Evolutionary conservation across 1,140 invertebrate genomes (phyloP).

Genomic region (Centruroides vittatus): DNA sequence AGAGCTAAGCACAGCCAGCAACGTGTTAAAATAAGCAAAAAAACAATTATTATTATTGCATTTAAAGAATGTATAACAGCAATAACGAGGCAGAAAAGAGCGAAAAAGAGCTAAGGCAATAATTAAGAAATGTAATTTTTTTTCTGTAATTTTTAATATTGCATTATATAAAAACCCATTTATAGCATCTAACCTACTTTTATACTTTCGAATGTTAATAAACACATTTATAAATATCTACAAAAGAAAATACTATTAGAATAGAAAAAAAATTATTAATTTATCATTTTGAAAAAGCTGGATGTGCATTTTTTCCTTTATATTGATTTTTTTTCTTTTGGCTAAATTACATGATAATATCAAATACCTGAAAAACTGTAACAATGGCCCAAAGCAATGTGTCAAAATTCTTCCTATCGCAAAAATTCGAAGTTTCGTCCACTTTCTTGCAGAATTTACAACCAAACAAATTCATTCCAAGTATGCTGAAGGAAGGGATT

Average conservation of each 20-base stretch:
- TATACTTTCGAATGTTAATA: neutral
- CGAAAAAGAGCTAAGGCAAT: too few species aligned
- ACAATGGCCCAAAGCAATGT: slow-evolving; percentile 98
- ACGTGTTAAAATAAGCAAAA: too few species aligned
- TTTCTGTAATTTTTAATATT: too few species aligned
- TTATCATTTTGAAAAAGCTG: neutral
- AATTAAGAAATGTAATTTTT: too few species aligned
- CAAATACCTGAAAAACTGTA: slow-evolving; percentile 97
- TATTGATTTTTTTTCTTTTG: neutral
- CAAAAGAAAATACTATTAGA: neutral
- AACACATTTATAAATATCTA: neutral
- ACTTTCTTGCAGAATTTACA: slow-evolving; percentile 95
- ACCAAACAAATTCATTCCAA: slow-evolving; percentile 99
- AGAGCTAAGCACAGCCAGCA: too few species aligned
- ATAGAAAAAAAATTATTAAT: neutral
- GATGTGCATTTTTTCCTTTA: neutral
- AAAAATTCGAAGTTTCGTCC: slow-evolving; percentile 45
- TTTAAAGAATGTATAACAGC: too few species aligned
- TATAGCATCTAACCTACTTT: too few species aligned
- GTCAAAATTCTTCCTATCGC: slow-evolving; percentile 97
- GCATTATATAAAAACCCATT: too few species aligned
- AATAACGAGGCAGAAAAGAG: too few species aligned
- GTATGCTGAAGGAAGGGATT: slow-evolving; percentile 56
- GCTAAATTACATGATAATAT: neutral
- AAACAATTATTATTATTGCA: too few species aligned